Base-by-base conservation (phyloP, 1,140 invertebrate genomes). In the Drosophila bipectinata region DNA sequence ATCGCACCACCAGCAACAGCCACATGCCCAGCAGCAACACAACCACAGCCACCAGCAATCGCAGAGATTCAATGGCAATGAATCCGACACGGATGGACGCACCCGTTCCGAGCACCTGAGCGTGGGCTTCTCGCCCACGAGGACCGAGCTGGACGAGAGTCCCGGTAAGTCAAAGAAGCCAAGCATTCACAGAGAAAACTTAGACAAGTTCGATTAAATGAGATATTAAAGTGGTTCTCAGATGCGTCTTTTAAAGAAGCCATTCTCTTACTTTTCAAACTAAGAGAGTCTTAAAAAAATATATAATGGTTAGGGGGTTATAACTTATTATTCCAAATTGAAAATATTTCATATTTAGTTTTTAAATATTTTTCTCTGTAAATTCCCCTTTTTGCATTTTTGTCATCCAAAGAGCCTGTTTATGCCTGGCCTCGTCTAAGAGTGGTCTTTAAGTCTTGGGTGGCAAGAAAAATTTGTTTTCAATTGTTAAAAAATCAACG, bases 91-190 rank as follows among this genome's bases (percentile, higher is more conserved):
- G 30, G 91, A 92, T 66, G 77, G 69, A 69, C 88, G 90, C 64
- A 91, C 90, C 59, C 88, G 91, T 56, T 90, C 91, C 45, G 91
- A 92, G 72, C 82, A 90, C 62, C 77, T 91, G 6, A 87, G 82
- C 68, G 85, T 90, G 14, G 79, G 89, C n/a, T 92, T 90, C 64
- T 92, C 91, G 49, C 91, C 91, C 15, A 90, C 90, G 64, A 89
- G 91, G 53, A 91, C 83, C 44, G 91, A 92, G 51, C 74, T 91
- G 68, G 88, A 91, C 64, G 91, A 92, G 67, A 92, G 91, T 90
- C 91, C 91, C 37, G 91, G 91, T 92, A 87, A 92, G 91, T 73
- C 24, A 37, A 32, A 8, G 10, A 37, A 37, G 9, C 10, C 4
- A 37, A 37, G 10, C 32, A 32, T 32, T 9, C 32, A 32, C 32